Conservation (phyloP, 2,797 vertebrate species). For the Garrulus glandarius region DNA sequence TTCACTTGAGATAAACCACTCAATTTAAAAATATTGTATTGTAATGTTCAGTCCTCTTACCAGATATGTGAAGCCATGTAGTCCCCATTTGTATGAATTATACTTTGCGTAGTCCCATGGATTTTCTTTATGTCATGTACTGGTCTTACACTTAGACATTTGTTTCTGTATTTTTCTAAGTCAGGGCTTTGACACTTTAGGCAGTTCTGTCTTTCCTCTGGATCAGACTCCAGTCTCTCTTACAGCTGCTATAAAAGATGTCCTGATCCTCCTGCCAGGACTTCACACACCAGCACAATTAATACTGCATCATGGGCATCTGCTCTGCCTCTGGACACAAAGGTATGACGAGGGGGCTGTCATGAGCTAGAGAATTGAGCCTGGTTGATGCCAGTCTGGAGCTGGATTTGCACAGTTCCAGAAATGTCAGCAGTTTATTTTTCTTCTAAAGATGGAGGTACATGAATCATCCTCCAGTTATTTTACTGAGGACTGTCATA, state of each 20-base stretch:
- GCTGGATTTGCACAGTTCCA: neutral
- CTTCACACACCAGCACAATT: fast-evolving
- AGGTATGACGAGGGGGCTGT: neutral
- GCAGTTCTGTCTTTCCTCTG: neutral
- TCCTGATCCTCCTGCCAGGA: neutral
- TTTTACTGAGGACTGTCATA: neutral
- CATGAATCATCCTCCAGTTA: neutral
- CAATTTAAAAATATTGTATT: neutral
- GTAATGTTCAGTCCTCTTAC: neutral
- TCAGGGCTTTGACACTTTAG: fast-evolving
- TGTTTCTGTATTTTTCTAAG: neutral
- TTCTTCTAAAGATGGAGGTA: neutral
- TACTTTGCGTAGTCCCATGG: neutral
- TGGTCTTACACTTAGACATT: neutral
- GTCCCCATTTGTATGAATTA: neutral
- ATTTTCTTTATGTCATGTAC: neutral
- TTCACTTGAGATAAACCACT: neutral
- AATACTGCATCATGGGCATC: fast-evolving
- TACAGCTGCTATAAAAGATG: neutral
- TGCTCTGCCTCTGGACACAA: neutral
- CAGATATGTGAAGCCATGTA: neutral
- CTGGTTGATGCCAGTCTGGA: neutral
- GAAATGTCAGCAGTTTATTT: neutral
- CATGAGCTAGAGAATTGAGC: neutral
- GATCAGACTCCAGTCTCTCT: neutral